Conservation (phyloP, 2,888 invertebrate genomes). For the Nemotelus nigrinus region DNA sequence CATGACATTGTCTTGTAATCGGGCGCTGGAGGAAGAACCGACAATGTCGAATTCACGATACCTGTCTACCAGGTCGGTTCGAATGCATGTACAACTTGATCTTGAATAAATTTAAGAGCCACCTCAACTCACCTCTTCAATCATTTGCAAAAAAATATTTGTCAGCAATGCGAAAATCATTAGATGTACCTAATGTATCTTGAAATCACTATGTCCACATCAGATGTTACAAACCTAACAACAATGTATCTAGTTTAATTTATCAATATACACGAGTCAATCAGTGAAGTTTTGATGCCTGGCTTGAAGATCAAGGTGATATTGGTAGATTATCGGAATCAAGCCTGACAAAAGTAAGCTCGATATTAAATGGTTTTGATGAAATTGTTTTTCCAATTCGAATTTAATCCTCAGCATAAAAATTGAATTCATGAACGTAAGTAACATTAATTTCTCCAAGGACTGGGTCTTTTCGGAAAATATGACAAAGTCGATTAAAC, state of each 20-base stretch:
- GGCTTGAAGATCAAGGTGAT: constrained; percentile 13
- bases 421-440: neutral
- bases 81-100: neutral
- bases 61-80: no score
- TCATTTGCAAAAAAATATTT: constrained; percentile 2
- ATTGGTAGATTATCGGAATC: neutral
- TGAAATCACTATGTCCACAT: no score
- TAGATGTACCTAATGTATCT: no score
- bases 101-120: constrained; percentile 13
- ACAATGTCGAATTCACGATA: neutral
- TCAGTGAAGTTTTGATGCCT: neutral
- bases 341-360: neutral
- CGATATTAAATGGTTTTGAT: no score
- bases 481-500: constrained; percentile 16
- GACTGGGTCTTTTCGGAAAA: neutral
- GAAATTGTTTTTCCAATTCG: no score
- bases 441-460: neutral
- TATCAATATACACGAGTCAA: neutral
- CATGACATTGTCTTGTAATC: constrained; percentile 5
- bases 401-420: neutral
- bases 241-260: no score
- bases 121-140: neutral
- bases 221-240: no score
- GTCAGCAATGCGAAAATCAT: neutral
- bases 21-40: neutral